Evolutionary conservation across 2,797 vertebrate genomes (phyloP).

Genomic region (Danionella dracula): DNA sequence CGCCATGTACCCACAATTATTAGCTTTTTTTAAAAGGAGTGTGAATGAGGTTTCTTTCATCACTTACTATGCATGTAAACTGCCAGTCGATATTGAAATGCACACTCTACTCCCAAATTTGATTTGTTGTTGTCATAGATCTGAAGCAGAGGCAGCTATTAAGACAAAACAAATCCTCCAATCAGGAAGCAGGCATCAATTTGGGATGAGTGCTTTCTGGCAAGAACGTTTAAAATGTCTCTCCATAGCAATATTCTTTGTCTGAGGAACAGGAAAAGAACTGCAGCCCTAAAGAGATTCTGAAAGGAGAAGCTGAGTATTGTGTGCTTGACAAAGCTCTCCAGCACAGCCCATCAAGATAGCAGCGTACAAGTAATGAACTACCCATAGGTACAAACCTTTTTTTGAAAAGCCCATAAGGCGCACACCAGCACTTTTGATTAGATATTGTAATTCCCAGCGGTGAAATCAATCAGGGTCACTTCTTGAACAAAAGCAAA

Average conservation of each 20-base stretch:
- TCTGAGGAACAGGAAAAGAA: conserved; percentile 44
- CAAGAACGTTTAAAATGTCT: conserved; percentile 37
- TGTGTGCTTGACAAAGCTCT: conserved; percentile 51
- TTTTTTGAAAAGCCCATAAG: conserved; percentile 44
- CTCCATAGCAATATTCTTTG: conserved; percentile 47
- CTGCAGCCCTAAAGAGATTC: conserved; percentile 38
- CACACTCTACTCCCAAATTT: conserved; percentile 3
- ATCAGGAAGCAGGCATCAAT: conserved; percentile 18
- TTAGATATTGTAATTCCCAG: conserved; percentile 59
- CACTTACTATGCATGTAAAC: neutral
- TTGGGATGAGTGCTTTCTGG: conserved; percentile 23
- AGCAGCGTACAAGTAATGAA: conserved; percentile 40
- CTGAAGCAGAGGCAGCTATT: conserved; percentile 4
- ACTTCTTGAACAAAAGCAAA: conserved; percentile 50
- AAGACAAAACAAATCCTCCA: conserved; percentile 19
- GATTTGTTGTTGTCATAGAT: conserved; percentile 11
- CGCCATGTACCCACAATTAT: neutral
- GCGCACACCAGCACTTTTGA: conserved; percentile 49
- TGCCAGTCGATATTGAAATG: neutral
- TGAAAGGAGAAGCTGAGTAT: conserved; percentile 34
- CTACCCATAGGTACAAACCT: conserved; percentile 52
- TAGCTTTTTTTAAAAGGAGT: neutral
- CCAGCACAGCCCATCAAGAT: conserved; percentile 55
- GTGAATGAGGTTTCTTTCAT: neutral
- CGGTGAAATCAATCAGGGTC: conserved; percentile 55